Evolutionary conservation across 2,113 vertebrate species (phyloP).

Genomic region (Ariopsis seemanni): DNA sequence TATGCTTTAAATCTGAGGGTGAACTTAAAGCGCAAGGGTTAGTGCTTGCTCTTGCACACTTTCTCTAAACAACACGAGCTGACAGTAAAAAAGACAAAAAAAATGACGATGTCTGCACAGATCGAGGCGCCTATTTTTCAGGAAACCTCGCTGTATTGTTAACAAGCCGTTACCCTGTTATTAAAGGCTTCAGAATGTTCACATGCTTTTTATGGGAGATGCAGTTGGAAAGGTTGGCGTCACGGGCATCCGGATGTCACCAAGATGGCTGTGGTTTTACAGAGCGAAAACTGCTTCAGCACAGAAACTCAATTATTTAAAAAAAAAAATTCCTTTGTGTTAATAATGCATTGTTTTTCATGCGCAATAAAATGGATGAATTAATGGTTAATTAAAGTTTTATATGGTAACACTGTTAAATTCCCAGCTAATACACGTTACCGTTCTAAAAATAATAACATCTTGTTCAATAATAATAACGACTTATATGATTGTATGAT

Average conservation of each 20-base stretch:
- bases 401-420: neutral
- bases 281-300: neutral
- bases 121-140: slow-evolving; percentile 9
- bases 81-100: neutral
- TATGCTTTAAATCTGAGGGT: slow-evolving; percentile 12
- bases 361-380: neutral
- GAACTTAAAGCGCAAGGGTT: neutral
- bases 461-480: neutral
- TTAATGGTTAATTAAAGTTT: neutral
- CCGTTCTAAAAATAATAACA: neutral
- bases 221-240: slow-evolving; percentile 1
- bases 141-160: slow-evolving; percentile 25
- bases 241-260: neutral
- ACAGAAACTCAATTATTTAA: neutral
- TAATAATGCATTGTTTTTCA: neutral
- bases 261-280: neutral
- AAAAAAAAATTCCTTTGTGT: neutral
- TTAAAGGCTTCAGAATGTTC: slow-evolving; percentile 54
- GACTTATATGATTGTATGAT: neutral
- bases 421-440: no score
- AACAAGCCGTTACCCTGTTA: slow-evolving; percentile 33
- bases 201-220: slow-evolving; percentile 58
- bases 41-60: neutral
- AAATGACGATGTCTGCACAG: neutral
- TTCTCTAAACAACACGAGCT: neutral